Percentiles rank a stretch among this genome's conserved stretches.
Evolutionary conservation across 1,140 invertebrate species (phyloP).

Genomic region (Lepidostoma basale): DNA sequence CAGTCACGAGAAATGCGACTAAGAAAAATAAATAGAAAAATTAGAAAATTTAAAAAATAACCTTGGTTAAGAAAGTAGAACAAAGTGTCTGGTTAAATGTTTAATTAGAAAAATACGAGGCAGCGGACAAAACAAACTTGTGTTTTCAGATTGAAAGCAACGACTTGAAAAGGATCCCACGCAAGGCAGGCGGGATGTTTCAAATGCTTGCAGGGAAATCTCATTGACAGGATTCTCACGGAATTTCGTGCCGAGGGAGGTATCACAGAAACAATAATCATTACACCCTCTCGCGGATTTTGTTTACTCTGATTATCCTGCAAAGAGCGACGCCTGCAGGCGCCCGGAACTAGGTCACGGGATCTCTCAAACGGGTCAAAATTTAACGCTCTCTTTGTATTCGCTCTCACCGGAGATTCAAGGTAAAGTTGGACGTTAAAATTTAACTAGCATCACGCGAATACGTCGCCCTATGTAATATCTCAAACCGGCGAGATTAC

Average conservation of each 20-base stretch:
- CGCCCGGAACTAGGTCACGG: slow-evolving; percentile 15
- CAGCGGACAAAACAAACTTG: slow-evolving; percentile 1
- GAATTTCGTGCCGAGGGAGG: not conserved
- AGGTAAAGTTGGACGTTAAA: slow-evolving; percentile 2
- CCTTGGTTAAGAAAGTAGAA: no score
- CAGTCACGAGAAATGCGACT: no score
- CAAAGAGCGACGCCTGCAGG: slow-evolving; percentile 18
- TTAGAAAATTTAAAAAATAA: no score
- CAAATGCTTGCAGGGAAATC: not conserved
- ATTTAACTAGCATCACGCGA: slow-evolving; percentile 17
- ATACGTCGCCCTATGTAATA: slow-evolving; percentile 18
- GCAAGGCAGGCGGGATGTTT: not conserved
- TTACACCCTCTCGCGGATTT: slow-evolving; percentile 39
- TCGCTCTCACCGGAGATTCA: slow-evolving; percentile 6
- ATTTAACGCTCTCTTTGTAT: slow-evolving; percentile 1
- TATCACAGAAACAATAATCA: slow-evolving; percentile 39
- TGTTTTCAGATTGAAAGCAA: slow-evolving; percentile 1
- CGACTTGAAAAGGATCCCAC: not conserved
- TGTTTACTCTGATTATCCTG: slow-evolving; percentile 38
- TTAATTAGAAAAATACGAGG: slow-evolving; percentile 11
- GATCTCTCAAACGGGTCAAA: slow-evolving; percentile 5
- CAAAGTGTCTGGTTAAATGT: no score
- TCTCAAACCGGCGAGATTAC: slow-evolving; percentile 20
- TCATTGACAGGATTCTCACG: slow-evolving; percentile 18
- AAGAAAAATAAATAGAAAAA: no score